A percentile compares a stretch with the other conserved stretches of the same genome.
These are phyloP conservation scores for Synanthedon andrenaeformis DNA, from an alignment of 2,888 invertebrate species.

Conservation along the genomic window DNA sequence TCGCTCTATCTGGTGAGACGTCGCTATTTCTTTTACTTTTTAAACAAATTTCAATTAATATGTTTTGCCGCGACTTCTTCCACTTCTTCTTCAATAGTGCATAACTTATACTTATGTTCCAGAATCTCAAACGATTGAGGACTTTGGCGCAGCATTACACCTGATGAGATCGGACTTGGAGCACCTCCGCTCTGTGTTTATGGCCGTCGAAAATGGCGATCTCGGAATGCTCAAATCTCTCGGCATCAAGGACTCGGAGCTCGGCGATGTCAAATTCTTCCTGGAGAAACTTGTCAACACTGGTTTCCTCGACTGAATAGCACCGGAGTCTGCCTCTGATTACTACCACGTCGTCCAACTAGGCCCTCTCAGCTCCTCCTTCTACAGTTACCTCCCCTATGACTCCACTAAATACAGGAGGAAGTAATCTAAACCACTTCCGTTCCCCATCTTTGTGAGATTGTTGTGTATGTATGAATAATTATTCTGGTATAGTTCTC, in stretches of 20 bases:
- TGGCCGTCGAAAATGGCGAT: conserved; percentile 96
- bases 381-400: conserved; percentile 77
- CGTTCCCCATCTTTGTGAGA: conserved; percentile 19
- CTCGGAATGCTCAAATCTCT: conserved; percentile 93
- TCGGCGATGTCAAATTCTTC: conserved; percentile 96
- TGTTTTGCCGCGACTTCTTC: neutral
- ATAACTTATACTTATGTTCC: conserved; percentile 19
- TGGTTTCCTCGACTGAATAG: conserved; percentile 93
- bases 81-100: neutral
- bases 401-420: conserved; percentile 64
- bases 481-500: conserved; percentile 7
- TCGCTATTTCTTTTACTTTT: neutral
- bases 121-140: conserved; percentile 96
- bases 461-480: conserved; percentile 25
- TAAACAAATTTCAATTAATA: neutral
- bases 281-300: conserved; percentile 95
- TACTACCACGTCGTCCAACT: conserved; percentile 76
- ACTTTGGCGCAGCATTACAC: conserved; percentile 90
- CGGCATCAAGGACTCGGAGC: conserved; percentile 94
- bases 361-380: conserved; percentile 78
- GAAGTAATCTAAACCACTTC: conserved; percentile 26
- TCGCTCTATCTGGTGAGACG: conserved; percentile 85
- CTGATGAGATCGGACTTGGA: conserved; percentile 90
- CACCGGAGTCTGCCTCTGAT: conserved; percentile 79
- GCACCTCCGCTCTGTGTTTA: conserved; percentile 92